Percentiles rank a stretch among this genome's conserved stretches.
Conservation (phyloP, 2,113 vertebrate genomes). For the Hiodon tergisus region DNA sequence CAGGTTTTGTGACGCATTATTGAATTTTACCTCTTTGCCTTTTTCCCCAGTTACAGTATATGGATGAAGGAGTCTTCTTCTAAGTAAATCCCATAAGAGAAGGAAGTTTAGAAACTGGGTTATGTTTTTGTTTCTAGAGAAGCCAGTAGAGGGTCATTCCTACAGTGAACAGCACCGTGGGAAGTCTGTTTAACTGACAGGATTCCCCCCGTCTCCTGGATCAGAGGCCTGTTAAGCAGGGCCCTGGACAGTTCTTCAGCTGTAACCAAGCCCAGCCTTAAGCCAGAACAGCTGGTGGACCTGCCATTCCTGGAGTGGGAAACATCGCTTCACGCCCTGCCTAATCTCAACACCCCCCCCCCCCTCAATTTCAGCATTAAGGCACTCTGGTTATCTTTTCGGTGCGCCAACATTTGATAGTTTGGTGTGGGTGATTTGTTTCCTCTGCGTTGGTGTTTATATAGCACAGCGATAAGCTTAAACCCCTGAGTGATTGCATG, state of each 20-base stretch:
- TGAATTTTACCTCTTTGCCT: background rate
- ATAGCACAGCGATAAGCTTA: too few relatives aligned
- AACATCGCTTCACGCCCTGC: background rate
- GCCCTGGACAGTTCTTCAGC: background rate
- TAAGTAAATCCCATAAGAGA: background rate
- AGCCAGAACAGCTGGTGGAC: slow-evolving; percentile 11
- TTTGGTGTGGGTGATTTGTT: background rate
- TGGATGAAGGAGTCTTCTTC: background rate
- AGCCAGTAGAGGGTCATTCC: background rate
- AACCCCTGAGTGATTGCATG: too few relatives aligned
- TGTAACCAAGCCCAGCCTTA: slow-evolving; percentile 11
- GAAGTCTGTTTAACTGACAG: background rate
- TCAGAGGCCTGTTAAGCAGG: background rate
- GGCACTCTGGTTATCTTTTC: background rate
- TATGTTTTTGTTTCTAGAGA: background rate
- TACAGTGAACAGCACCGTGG: background rate
- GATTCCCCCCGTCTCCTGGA: background rate
- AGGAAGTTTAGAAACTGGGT: background rate
- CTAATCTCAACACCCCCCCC: background rate
- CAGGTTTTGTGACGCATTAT: background rate
- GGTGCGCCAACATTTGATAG: background rate
- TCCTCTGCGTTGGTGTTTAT: background rate
- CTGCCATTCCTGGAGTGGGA: background rate
- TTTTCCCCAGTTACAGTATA: background rate
- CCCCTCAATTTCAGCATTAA: background rate